Percentiles rank a stretch among this genome's conserved stretches.
These are phyloP conservation scores for Tuberolachnus salignus DNA, from an alignment of 2,888 invertebrate species.

Conservation along the genomic window DNA sequence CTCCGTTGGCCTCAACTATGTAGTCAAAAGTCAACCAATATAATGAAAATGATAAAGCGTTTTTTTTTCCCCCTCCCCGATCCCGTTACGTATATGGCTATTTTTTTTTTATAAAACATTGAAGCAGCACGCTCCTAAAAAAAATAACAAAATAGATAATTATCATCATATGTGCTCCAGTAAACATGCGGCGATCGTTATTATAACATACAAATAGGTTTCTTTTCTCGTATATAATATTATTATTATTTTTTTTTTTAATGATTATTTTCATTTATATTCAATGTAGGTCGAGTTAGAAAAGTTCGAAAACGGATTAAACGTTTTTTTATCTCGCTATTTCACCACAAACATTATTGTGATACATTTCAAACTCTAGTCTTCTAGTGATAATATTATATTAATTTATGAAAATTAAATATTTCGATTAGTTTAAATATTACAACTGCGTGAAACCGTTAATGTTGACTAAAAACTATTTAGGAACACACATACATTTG, in stretches of 20 bases:
- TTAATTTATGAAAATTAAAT: too few relatives aligned
- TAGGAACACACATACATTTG: too few relatives aligned
- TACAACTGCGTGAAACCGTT: too few relatives aligned
- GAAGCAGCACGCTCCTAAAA: constrained; percentile 5
- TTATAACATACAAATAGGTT: constrained; percentile 21
- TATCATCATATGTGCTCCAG: constrained; percentile 30
- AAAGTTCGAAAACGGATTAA: too few relatives aligned
- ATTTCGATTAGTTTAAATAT: too few relatives aligned
- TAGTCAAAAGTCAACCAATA: not conserved
- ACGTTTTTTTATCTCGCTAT: too few relatives aligned
- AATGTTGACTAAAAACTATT: too few relatives aligned
- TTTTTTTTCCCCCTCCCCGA: too few relatives aligned
- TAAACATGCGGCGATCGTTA: constrained; percentile 4
- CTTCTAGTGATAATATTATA: too few relatives aligned
- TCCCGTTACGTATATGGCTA: too few relatives aligned
- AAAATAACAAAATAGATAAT: constrained; percentile 18
- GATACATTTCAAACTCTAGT: too few relatives aligned
- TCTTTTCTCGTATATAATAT: not conserved
- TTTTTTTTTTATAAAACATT: not conserved
- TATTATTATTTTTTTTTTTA: not conserved
- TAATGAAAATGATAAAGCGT: constrained; percentile 10
- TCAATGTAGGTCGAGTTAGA: not conserved
- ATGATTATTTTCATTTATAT: not conserved
- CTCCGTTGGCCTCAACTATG: constrained; percentile 5
- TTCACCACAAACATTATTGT: too few relatives aligned